phyloP scores from a whole-genome alignment of 2,888 invertebrate genomes.

The Amiota communis region DNA sequence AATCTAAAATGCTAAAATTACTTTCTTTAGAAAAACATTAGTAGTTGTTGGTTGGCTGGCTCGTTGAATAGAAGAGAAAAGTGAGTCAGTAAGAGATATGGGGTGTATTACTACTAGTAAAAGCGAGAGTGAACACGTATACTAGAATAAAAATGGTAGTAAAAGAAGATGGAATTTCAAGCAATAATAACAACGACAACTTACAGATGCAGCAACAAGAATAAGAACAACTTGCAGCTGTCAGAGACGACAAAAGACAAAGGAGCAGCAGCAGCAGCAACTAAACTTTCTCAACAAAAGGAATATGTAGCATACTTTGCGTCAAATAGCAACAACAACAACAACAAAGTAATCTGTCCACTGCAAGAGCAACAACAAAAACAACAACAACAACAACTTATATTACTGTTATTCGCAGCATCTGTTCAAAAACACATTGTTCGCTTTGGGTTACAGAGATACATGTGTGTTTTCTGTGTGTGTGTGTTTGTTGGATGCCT shows the following conservation, averaged over 20 bases:
- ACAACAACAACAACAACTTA: background rate
- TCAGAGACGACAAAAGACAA: conserved; percentile 40
- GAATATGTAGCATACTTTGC: no score
- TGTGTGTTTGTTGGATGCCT: background rate
- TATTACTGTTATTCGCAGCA: background rate
- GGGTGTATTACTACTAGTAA: no score
- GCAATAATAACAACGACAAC: conserved; percentile 22
- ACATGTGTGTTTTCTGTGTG: conserved; percentile 15
- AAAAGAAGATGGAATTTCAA: conserved; percentile 13
- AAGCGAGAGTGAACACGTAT: conserved; percentile 43
- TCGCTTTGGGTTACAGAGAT: background rate
- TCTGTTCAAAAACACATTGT: conserved; percentile 11
- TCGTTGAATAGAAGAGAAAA: background rate
- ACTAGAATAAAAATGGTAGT: conserved; percentile 51
- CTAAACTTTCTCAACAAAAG: background rate
- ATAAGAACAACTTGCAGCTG: conserved; percentile 4
- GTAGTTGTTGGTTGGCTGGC: no score
- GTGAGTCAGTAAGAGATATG: conserved; percentile 29
- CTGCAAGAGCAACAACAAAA: background rate
- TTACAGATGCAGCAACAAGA: conserved; percentile 12
- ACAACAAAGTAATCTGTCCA: conserved; percentile 16
- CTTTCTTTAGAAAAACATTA: background rate
- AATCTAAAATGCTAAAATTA: background rate
- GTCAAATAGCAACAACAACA: conserved; percentile 8
- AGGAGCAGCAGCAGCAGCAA: background rate